These are phyloP conservation scores for Diaphora mendica DNA, from an alignment of 2,888 invertebrate genomes.

Conservation along the genomic window DNA sequence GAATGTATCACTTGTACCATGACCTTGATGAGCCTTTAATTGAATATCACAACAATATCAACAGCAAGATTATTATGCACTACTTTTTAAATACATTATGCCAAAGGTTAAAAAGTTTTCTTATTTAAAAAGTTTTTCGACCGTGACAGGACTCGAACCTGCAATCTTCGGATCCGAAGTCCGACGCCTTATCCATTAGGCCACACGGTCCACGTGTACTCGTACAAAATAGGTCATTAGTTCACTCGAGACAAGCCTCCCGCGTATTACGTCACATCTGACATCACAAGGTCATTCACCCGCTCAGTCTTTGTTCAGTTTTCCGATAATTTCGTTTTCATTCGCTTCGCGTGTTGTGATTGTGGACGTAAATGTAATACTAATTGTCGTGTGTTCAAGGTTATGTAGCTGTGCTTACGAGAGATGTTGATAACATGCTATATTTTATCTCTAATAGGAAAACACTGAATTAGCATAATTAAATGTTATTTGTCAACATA, in stretches of 20 bases:
- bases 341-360: slow-evolving; percentile 13
- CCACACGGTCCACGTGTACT: slow-evolving; percentile 83
- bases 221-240: slow-evolving; percentile 61
- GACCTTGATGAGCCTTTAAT: neutral
- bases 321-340: slow-evolving; percentile 47
- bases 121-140: slow-evolving; percentile 48
- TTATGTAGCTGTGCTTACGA: neutral
- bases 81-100: too few species aligned
- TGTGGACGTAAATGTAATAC: slow-evolving; percentile 1
- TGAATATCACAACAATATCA: neutral
- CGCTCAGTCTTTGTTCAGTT: slow-evolving; percentile 34
- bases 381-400: slow-evolving; percentile 14
- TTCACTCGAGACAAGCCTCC: slow-evolving; percentile 60
- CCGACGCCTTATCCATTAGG: slow-evolving; percentile 91
- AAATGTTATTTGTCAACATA: neutral
- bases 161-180: slow-evolving; percentile 91
- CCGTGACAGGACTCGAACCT: slow-evolving; percentile 89
- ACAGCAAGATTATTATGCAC: neutral
- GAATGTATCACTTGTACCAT: neutral
- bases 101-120: too few species aligned
- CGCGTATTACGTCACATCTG: slow-evolving; percentile 59
- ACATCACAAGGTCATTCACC: slow-evolving; percentile 62
- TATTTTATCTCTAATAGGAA: neutral
- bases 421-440: neutral
- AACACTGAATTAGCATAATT: neutral